Base-by-base conservation (phyloP, 2,888 invertebrate genomes). In the Diploptera punctata region DNA sequence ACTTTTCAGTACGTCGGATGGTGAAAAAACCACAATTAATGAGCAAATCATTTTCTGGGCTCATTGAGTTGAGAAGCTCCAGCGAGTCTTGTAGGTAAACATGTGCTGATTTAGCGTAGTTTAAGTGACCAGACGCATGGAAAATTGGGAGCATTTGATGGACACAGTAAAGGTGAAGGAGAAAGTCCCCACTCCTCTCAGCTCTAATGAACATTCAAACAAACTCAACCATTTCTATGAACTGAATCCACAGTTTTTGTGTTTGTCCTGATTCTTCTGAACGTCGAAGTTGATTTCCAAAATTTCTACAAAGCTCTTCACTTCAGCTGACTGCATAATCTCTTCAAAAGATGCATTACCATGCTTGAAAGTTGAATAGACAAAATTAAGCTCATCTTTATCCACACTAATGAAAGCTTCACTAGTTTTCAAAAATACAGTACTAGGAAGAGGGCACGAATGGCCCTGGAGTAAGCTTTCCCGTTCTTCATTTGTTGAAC, bases 1-100 rank as follows among this genome's bases (percentile, higher is more conserved):
- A 60, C 26, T 60, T 60, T 4, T 60, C 60, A 60, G 60, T 24
- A 7, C 60, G 21, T 24, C 29, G 60, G 26, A 60, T 60, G 21
- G 26, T 60, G 29, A 60, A 60, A 26, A 24, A 60, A 3, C 60
- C 26, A 21, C 26, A 5, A 13, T 2, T 60, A 26, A 26, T 29
- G 26, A 60, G 26, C 26, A 3, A 60, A 7, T 24, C 3, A 31
- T 60, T 4, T 60, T 60, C 52, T 52, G 52, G 18, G 21, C 10
- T 10, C 33, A 33, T 33, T 33, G 5, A 7, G 7, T 33, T 5
- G 5, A 7, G 7, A 5, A 33, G 33, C 33, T 7, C 10, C 10
- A 33, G 33, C 33, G 10, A 7, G 33, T 33, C 33, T 10, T 33
- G 33, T 7, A 7, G 10, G 33, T 33, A 33, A 10, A 33, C 7